phyloP scores from a whole-genome alignment of 1,140 invertebrate genomes.

The Lanistes nyassanus region DNA sequence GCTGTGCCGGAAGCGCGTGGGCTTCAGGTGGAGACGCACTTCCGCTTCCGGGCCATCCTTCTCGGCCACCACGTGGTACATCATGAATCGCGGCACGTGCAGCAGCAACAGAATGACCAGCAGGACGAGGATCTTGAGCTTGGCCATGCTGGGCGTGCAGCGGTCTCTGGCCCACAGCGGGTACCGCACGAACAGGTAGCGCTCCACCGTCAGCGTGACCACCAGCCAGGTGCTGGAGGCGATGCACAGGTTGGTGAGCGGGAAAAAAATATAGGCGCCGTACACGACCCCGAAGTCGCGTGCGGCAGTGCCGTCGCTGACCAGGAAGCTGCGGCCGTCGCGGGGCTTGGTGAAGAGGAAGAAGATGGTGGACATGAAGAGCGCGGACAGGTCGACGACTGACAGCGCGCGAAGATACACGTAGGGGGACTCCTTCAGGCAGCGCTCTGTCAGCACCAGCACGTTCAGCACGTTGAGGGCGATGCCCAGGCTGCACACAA shows the following conservation, averaged over 20 bases:
- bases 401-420: conserved; percentile 57
- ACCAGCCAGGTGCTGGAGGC: conserved; percentile 21
- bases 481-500: conserved; percentile 58
- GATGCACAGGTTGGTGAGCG: conserved; percentile 34
- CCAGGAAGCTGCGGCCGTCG: not conserved
- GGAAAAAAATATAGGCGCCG: conserved; percentile 52
- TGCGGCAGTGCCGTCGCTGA: conserved; percentile 15
- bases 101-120: conserved; percentile 36
- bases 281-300: conserved; percentile 45
- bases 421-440: conserved; percentile 59
- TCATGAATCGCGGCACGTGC: conserved; percentile 53
- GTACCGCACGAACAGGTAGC: conserved; percentile 50
- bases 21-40: conserved; percentile 27
- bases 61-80: conserved; percentile 18
- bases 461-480: conserved; percentile 57
- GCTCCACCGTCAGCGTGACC: conserved; percentile 16
- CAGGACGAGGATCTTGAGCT: conserved; percentile 42
- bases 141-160: conserved; percentile 48
- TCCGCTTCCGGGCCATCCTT: not conserved
- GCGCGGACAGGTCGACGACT: conserved; percentile 47
- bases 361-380: conserved; percentile 49
- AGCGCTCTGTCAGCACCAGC: conserved; percentile 51
- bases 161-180: conserved; percentile 54
- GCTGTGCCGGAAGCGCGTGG: conserved; percentile 40
- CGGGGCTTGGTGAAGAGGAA: conserved; percentile 41